A percentile compares a stretch with the other conserved stretches of the same genome.
Evolutionary conservation across 2,797 vertebrate species (phyloP).

Genomic region (Falco columbarius): DNA sequence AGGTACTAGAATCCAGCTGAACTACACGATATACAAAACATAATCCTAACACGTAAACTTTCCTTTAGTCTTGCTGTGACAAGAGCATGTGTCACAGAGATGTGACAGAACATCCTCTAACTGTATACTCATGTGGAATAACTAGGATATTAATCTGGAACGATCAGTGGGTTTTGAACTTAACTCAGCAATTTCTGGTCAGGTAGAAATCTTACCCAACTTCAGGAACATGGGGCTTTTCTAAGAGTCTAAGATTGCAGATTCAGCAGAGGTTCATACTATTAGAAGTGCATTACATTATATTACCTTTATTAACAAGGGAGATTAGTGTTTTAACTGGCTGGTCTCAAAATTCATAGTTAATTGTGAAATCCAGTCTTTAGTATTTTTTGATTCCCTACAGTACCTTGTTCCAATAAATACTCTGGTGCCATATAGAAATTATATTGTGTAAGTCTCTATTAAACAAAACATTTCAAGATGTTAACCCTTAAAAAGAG

Average conservation of each 20-base stretch:
- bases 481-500: not conserved
- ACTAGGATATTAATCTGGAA: not conserved
- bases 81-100: no score
- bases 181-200: not conserved
- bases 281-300: not conserved
- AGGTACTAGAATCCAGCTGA: not conserved
- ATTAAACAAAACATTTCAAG: not conserved
- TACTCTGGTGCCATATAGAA: not conserved
- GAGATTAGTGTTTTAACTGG: conserved; percentile 2
- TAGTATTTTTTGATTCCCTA: not conserved
- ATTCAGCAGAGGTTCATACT: not conserved
- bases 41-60: not conserved
- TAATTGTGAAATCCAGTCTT: not conserved
- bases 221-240: not conserved
- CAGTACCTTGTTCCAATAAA: not conserved
- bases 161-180: not conserved
- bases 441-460: not conserved
- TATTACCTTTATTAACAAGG: not conserved
- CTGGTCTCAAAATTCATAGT: not conserved
- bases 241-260: not conserved
- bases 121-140: not conserved
- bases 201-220: not conserved
- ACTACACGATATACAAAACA: not conserved
- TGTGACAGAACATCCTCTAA: not conserved
- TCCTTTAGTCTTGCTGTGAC: not conserved